Evolutionary conservation across 2,113 vertebrate genomes (phyloP), one percentile per base, ranked within the genome.

Genomic region (Xiphophorus couchianus): DNA sequence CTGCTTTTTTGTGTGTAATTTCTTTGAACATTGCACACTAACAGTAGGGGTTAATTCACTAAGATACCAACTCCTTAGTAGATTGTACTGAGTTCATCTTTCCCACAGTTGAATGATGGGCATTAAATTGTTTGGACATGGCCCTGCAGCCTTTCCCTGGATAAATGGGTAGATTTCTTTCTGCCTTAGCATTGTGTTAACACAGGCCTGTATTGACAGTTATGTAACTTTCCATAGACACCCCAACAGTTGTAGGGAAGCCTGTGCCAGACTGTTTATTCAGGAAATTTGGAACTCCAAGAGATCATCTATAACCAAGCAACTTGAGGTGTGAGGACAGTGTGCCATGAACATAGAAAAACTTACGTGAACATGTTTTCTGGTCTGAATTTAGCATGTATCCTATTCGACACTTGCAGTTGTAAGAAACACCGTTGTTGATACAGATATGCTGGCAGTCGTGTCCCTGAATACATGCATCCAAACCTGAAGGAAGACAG

Each of bases 361-460:
- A 3, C 69, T 71, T 71, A 71, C 69, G 54, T 71, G 69, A 71
- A 27, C 69, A 71, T 15, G 69, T 62, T 71, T 71, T 62, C 58
- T 60, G 31, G 66, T 96, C 94, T 76, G 88, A 69, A 60, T 94
- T 95, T 85, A 96, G 76, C 8, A 78, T 68, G 60, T 94, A 96
- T 33, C 93, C 94, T 71, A 85, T 81, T 0, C 30, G 85, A 90
- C 94, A 96, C 74, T 89, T 86, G 69, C 95, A 95, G 44, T 86
- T 65, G 10, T 91, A 88, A 0, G 81, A 94, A 2, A 85, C 86
- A 0, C 83, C 85, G 65, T 67, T 90, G 8, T 76, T 91, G 65
- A 93, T 90, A 74, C 93, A 95, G 65, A 94, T 78, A 9, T 95
- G 95, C 70, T 95, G 90, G 71, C 95, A 96, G 5, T 89, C 87